Evolutionary conservation across 2,113 vertebrate genomes (phyloP), one percentile per base, ranked within the genome.

Genomic region (Quiscalus mexicanus): DNA sequence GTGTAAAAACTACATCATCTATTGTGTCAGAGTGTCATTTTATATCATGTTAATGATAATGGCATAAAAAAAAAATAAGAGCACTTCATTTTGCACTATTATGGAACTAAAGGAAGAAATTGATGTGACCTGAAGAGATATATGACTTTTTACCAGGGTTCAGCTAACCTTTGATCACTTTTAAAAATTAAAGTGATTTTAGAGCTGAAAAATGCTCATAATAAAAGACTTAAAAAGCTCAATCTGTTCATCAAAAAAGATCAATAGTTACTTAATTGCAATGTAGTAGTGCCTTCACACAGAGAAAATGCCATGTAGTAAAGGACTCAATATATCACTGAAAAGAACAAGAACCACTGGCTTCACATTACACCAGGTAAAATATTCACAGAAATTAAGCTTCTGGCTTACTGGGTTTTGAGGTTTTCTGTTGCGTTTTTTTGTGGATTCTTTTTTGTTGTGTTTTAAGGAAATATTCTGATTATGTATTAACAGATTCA

Each of bases 181-280:
- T 87, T 92, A 86, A 88, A 94, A 94, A 95, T 88, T 58, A 49
- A 82, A 93, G 15, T 45, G 45, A 92, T 88, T 84, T 84, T 86
- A 83, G 78, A 55, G 33, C 58, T 92, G 82, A 90, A 93, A 95
- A 90, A 74, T 60, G 73, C 30, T 93, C 68, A 78, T 95, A 84
- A 87, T 78, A 93, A 90, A 95, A 90, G 76, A 78, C 76, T 93
- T 92, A 81, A 95, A 80, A 65, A 93, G 76, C 83, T 95, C 56
- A 81, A 74, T 87, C 52, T 84, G 42, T n/a, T 95, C 79, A 91
- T 91, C 75, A 65, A 47, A 97, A 89, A 95, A 89, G 77, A 96
- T 94, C 93, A 91, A 83, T 91, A 91, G 81, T 74, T 83, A 73
- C 50, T 91, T 95, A 95, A 95, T 90, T 91, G 77, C 39, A 22